Conservation (phyloP, 2,888 invertebrate genomes). For the Reticulitermes lucifugus region DNA sequence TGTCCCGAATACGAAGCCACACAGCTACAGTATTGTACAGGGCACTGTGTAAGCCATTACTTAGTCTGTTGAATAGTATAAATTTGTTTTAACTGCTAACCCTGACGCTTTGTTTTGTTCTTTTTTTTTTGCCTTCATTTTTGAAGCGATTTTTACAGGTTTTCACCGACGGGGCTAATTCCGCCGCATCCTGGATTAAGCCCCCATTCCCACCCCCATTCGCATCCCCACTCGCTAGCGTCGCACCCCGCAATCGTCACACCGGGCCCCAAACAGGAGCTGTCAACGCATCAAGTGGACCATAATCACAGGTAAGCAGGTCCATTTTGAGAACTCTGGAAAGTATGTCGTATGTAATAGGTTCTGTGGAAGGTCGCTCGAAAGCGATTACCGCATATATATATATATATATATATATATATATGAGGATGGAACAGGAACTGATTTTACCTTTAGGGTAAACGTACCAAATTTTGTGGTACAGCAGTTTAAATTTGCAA, state of each 20-base stretch:
- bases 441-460: too few species aligned
- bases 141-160: constrained; percentile 83
- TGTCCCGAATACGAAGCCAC: too few species aligned
- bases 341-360: too few species aligned
- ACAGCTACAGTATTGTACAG: too few species aligned
- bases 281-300: constrained; percentile 68
- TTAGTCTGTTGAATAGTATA: background rate
- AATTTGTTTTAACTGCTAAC: background rate
- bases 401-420: too few species aligned
- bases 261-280: constrained; percentile 81
- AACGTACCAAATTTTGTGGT: too few species aligned
- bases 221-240: constrained; percentile 77
- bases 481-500: too few species aligned
- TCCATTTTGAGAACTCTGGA: too few species aligned
- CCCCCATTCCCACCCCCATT: constrained; percentile 72
- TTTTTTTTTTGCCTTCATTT: constrained; percentile 45
- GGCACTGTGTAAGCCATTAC: background rate
- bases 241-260: constrained; percentile 85
- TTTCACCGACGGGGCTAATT: constrained; percentile 88
- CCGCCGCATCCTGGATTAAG: constrained; percentile 74
- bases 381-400: too few species aligned
- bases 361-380: too few species aligned
- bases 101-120: constrained; percentile 24
- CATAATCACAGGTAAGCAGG: constrained; percentile 76
- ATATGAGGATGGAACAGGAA: too few species aligned